phyloP scores from a whole-genome alignment of 2,113 vertebrate species.

The Elephas maximus region DNA sequence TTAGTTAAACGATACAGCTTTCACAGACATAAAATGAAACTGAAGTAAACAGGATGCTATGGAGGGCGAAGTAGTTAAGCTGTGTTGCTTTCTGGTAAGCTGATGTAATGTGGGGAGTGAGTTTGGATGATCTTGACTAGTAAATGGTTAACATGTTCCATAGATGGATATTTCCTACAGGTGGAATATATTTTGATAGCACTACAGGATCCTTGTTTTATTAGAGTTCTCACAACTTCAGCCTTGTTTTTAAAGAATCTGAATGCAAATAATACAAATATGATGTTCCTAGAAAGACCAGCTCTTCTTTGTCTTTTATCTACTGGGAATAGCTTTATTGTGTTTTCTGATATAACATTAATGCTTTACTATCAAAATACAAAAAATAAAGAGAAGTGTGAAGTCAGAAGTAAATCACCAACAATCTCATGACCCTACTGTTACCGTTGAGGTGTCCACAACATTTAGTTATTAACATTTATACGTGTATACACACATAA shows the following conservation, averaged over 20 bases:
- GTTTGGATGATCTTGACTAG: background rate
- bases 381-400: background rate
- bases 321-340: background rate
- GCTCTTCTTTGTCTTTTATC: background rate
- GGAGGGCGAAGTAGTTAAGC: background rate
- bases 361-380: background rate
- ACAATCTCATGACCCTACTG: background rate
- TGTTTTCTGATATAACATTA: conserved; percentile 17
- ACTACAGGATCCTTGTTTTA: background rate
- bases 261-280: background rate
- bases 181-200: too few relatives aligned
- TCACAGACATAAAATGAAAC: background rate
- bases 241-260: background rate
- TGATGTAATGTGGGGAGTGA: background rate
- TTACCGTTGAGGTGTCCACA: background rate
- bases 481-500: too few relatives aligned
- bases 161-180: background rate
- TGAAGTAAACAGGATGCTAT: background rate
- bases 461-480: background rate
- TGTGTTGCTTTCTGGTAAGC: background rate
- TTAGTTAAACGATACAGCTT: background rate
- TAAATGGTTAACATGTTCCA: background rate
- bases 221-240: background rate
- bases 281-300: background rate
- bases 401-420: background rate